Evolutionary conservation across 2,888 invertebrate genomes (phyloP).

Genomic region (Liposcelis brunnea): DNA sequence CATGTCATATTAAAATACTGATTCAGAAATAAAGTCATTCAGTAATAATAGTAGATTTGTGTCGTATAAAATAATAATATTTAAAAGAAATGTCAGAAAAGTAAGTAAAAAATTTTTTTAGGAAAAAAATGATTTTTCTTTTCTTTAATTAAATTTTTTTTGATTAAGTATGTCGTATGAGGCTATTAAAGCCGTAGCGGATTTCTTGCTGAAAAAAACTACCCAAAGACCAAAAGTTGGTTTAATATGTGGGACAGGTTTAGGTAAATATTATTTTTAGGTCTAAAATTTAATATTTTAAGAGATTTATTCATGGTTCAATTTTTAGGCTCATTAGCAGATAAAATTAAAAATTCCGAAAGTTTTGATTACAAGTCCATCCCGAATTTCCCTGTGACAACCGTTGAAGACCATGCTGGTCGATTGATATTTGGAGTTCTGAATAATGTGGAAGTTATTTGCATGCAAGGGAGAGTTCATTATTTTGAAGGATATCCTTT

Average conservation of each 20-base stretch:
- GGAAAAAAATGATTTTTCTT: too few relatives aligned
- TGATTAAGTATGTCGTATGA: conserved; percentile 67
- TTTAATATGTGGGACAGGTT: conserved; percentile 92
- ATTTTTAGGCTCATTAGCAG: conserved; percentile 56
- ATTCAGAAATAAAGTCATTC: too few relatives aligned
- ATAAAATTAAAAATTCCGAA: conserved; percentile 49
- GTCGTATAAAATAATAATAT: too few relatives aligned
- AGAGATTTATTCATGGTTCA: conserved; percentile 8
- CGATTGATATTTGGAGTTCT: conserved; percentile 78
- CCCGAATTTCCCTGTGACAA: conserved; percentile 84
- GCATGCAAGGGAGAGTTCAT: conserved; percentile 98
- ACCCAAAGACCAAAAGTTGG: conserved; percentile 64
- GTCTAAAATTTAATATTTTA: background rate
- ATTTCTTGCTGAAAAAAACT: conserved; percentile 51
- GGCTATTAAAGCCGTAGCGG: conserved; percentile 54
- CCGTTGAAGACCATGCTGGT: conserved; percentile 85
- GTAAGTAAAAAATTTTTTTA: too few relatives aligned
- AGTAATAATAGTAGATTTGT: too few relatives aligned
- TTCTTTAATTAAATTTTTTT: too few relatives aligned
- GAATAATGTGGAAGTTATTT: conserved; percentile 63
- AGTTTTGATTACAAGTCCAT: conserved; percentile 75
- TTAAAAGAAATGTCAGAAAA: too few relatives aligned
- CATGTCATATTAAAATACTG: too few relatives aligned
- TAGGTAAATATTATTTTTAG: conserved; percentile 40
- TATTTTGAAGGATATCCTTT: conserved; percentile 92